A percentile compares a stretch with the other conserved stretches of the same genome.
Evolutionary conservation across 1,140 invertebrate species (phyloP).

Genomic region (Polyergus mexicanus): DNA sequence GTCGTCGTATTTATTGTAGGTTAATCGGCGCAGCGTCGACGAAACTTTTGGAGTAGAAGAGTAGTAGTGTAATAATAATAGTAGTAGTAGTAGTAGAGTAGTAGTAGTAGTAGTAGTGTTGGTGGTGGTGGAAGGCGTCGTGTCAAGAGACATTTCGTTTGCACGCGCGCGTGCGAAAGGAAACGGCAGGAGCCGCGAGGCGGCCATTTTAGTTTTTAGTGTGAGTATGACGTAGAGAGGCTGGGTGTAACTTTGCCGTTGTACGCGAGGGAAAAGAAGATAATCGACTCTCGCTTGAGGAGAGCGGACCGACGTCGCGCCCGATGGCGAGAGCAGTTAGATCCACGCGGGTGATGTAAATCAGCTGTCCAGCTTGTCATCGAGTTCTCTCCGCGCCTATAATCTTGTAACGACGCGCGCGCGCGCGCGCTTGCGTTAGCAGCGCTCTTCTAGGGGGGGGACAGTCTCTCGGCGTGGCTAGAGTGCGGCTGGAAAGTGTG

Average conservation of each 20-base stretch:
- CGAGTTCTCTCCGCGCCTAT: neutral
- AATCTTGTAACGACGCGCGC: slow-evolving; percentile 18
- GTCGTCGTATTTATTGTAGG: neutral
- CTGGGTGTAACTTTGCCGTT: slow-evolving; percentile 81
- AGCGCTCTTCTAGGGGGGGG: neutral
- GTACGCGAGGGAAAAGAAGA: slow-evolving; percentile 69
- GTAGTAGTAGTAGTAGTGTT: no score
- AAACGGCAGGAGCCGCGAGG: slow-evolving; percentile 53
- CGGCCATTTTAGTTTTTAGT: slow-evolving; percentile 84
- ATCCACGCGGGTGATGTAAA: slow-evolving; percentile 72
- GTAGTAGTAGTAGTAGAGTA: no score
- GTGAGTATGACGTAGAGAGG: slow-evolving; percentile 83
- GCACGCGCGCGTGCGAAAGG: slow-evolving; percentile 56
- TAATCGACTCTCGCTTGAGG: neutral
- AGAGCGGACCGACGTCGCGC: slow-evolving; percentile 49
- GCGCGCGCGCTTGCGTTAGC: neutral
- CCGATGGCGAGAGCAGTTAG: slow-evolving; percentile 67
- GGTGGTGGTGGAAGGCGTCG: neutral
- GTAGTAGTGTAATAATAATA: neutral
- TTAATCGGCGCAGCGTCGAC: neutral
- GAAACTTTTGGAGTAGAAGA: neutral
- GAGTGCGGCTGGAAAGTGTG: neutral
- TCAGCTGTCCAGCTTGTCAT: slow-evolving; percentile 40
- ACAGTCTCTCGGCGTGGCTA: neutral
- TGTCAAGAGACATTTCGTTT: neutral